Evolutionary conservation across 2,888 invertebrate genomes (phyloP).

Genomic region (Drosophila peninsularis): DNA sequence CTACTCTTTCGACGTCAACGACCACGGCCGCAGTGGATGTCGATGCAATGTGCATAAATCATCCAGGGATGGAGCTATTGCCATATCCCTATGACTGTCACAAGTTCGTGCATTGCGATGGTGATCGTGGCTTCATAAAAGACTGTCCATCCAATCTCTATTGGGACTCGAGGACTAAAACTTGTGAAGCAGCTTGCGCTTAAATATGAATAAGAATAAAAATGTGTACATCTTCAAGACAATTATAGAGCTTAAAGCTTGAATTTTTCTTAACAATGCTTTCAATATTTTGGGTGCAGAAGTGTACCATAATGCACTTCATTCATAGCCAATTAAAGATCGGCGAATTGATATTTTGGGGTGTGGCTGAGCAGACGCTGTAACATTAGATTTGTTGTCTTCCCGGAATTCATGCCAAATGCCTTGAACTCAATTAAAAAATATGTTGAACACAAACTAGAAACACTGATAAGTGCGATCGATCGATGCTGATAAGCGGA

Average conservation of each 20-base stretch:
- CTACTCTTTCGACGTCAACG: conserved; percentile 7
- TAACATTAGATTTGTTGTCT: conserved; percentile 32
- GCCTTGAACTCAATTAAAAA: conserved; percentile 69
- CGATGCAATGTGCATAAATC: conserved; percentile 38
- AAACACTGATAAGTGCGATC: conserved; percentile 45
- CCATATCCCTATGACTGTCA: conserved; percentile 71
- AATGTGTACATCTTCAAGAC: conserved; percentile 16
- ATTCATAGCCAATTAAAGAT: conserved; percentile 39
- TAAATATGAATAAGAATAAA: conserved; percentile 13
- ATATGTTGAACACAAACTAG: conserved; percentile 53
- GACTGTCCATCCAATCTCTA: conserved; percentile 58
- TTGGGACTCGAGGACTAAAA: conserved; percentile 54
- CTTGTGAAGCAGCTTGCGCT: conserved; percentile 55
- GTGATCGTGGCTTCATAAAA: conserved; percentile 40
- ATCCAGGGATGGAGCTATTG: conserved; percentile 44
- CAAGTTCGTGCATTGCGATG: conserved; percentile 68
- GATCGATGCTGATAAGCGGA: conserved; percentile 52
- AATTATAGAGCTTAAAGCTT: not conserved
- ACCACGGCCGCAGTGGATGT: conserved; percentile 32
- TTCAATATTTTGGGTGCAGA: not conserved
- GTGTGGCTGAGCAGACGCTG: conserved; percentile 45
- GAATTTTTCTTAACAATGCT: not conserved
- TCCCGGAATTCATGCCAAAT: conserved; percentile 57
- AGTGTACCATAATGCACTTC: no score
- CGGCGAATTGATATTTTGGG: conserved; percentile 30